Evolutionary conservation across 2,888 invertebrate species (phyloP).

Genomic region (Oegoconia quadripuncta): DNA sequence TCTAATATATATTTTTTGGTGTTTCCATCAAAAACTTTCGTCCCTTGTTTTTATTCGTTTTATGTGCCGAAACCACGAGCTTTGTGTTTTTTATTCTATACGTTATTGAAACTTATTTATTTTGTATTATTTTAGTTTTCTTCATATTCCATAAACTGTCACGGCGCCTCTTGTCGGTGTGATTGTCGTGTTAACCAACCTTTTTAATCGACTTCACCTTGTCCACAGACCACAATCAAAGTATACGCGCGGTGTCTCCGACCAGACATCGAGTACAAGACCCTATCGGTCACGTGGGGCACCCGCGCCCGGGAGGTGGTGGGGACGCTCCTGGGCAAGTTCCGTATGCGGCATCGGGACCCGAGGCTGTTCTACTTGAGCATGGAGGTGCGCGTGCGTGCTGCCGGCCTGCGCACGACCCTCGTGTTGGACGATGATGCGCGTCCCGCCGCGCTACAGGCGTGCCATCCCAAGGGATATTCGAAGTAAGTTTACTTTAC

Average conservation of each 20-base stretch:
- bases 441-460: constrained; percentile 93
- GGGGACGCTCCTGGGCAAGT: constrained; percentile 90
- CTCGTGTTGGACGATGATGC: constrained; percentile 93
- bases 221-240: constrained; percentile 91
- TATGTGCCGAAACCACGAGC: too few relatives aligned
- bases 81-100: too few relatives aligned
- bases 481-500: constrained; percentile 87
- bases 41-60: too few relatives aligned
- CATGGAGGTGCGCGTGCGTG: constrained; percentile 94
- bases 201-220: too few relatives aligned
- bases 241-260: constrained; percentile 93
- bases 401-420: constrained; percentile 89
- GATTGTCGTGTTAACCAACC: too few relatives aligned
- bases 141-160: too few relatives aligned
- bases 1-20: too few relatives aligned
- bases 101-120: too few relatives aligned
- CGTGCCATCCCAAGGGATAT: constrained; percentile 96
- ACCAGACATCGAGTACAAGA: constrained; percentile 97
- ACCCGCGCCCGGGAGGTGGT: constrained; percentile 94
- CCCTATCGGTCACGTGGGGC: constrained; percentile 92
- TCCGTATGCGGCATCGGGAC: constrained; percentile 94
- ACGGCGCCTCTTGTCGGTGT: too few relatives aligned
- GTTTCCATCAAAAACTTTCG: too few relatives aligned
- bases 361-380: constrained; percentile 95
- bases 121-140: too few relatives aligned